A percentile compares a stretch with the other conserved stretches of the same genome.
Evolutionary conservation across 64 coral and sea anemone species (phyloP).

Genomic region (Catalaphyllia jardinei): DNA sequence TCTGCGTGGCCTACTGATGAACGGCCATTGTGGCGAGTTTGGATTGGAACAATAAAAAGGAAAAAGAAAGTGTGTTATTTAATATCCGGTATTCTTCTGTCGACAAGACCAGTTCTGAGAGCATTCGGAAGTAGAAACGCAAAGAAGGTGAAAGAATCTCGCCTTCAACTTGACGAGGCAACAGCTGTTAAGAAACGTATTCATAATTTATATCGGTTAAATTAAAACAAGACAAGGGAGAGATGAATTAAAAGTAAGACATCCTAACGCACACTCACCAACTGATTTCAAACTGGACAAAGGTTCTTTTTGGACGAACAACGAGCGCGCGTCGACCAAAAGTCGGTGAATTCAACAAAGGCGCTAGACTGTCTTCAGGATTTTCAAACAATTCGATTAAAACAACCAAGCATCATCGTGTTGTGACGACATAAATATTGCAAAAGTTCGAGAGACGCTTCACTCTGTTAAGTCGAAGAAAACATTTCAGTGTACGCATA

Average conservation of each 20-base stretch:
- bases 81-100: background rate
- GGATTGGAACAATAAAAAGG: background rate
- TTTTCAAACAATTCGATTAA: slow-evolving; percentile 33
- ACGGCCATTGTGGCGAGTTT: background rate
- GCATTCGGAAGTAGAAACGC: background rate
- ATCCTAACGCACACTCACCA: background rate
- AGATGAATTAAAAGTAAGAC: slow-evolving; percentile 26
- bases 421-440: slow-evolving; percentile 49
- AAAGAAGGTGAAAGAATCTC: slow-evolving; percentile 16
- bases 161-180: slow-evolving; percentile 5
- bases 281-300: background rate
- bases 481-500: background rate
- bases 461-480: slow-evolving; percentile 25
- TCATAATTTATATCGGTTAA: slow-evolving; percentile 50
- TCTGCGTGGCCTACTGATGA: background rate
- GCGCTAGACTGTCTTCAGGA: background rate
- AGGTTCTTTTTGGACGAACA: background rate
- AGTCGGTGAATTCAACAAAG: background rate
- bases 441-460: slow-evolving; percentile 47
- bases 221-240: slow-evolving; percentile 41
- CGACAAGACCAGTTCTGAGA: background rate
- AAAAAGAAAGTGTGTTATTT: slow-evolving; percentile 1
- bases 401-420: slow-evolving; percentile 49
- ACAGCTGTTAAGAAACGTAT: slow-evolving; percentile 21
- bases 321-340: background rate